These are phyloP conservation scores for Rhinolophus sinicus DNA, from an alignment of 2,113 vertebrate genomes.

Conservation along the genomic window DNA sequence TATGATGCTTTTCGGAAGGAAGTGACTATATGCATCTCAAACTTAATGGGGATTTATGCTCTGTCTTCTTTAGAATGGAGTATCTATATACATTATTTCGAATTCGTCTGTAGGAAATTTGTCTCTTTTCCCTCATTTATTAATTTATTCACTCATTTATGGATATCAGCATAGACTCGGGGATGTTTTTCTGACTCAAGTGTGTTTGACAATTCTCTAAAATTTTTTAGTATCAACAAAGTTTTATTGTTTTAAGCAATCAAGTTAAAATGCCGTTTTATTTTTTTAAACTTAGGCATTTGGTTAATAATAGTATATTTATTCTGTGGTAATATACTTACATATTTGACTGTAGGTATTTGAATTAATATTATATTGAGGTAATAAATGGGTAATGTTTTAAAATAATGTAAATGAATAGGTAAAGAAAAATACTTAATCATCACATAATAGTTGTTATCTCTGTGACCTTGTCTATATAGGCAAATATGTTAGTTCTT, in stretches of 20 bases:
- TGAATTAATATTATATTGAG: not conserved
- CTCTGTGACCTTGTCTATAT: not conserved
- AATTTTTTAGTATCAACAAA: not conserved
- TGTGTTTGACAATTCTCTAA: not conserved
- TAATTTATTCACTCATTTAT: not conserved
- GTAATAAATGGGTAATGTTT: not conserved
- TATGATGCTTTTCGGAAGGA: not conserved
- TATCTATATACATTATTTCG: not conserved
- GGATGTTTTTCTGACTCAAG: not conserved
- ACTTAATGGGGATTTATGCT: not conserved
- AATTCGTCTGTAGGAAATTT: not conserved
- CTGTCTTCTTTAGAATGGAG: not conserved
- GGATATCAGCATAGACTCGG: not conserved
- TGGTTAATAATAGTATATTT: not conserved
- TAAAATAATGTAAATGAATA: not conserved
- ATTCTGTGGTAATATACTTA: not conserved
- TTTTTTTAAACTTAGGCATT: not conserved
- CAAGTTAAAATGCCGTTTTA: not conserved
- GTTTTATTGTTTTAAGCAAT: not conserved
- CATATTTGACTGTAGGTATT: not conserved
- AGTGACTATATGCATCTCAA: not conserved
- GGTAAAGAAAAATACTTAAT: not conserved
- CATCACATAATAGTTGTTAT: not conserved
- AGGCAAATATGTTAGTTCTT: not conserved
- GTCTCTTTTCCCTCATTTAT: not conserved